phyloP scores from a whole-genome alignment of 2,797 vertebrate genomes.

The Mus minutoides region DNA sequence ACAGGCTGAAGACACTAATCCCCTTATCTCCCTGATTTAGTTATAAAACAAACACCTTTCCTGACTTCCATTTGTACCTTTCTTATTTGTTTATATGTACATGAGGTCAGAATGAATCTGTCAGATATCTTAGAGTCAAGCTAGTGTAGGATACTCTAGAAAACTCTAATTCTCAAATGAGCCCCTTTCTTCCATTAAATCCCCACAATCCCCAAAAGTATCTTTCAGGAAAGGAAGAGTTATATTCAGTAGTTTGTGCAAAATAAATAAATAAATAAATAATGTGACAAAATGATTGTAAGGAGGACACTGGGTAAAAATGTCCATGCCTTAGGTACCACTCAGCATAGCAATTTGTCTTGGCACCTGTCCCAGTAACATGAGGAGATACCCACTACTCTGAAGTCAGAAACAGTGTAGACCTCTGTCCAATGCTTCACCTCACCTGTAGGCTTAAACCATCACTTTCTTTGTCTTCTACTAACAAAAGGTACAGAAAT shows the following conservation, averaged over 20 bases:
- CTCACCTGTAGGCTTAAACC: not conserved
- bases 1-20: not conserved
- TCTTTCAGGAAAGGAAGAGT: not conserved
- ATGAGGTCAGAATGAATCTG: not conserved
- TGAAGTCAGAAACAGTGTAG: not conserved
- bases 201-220: not conserved
- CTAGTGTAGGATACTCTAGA: not conserved
- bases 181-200: not conserved
- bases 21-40: not conserved
- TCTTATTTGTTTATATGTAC: not conserved
- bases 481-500: not conserved
- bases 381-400: not conserved
- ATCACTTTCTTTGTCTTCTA: not conserved
- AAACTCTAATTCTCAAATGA: not conserved
- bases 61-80: not conserved
- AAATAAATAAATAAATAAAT: too few relatives aligned
- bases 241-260: not conserved
- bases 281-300: not conserved
- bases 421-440: not conserved
- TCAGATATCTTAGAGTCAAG: not conserved
- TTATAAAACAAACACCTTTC: not conserved
- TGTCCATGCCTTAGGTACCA: not conserved
- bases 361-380: not conserved
- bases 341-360: not conserved
- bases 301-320: not conserved